Conservation (phyloP, 2,888 invertebrate genomes). For the Sinhomidia bicolor region DNA sequence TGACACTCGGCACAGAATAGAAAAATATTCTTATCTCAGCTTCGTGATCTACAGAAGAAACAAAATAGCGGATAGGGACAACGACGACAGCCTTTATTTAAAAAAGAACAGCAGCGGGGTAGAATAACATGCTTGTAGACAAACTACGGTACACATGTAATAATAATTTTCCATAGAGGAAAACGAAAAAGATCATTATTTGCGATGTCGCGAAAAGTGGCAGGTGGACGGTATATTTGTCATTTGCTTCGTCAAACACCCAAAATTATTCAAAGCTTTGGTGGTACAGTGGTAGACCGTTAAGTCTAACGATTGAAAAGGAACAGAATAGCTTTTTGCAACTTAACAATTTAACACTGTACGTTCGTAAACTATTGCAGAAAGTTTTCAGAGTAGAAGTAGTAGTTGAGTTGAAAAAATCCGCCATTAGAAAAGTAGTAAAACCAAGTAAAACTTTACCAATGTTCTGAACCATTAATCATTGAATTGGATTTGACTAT, state of each 20-base stretch:
- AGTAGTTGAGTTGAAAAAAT: not conserved
- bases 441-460: conserved; percentile 37
- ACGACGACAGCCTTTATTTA: conserved; percentile 56
- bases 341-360: conserved; percentile 10
- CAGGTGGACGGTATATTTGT: conserved; percentile 72
- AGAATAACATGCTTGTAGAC: conserved; percentile 29
- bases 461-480: conserved; percentile 67
- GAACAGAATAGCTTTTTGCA: conserved; percentile 25
- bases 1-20: conserved; percentile 45
- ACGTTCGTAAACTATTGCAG: not conserved
- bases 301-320: not conserved
- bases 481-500: conserved; percentile 44
- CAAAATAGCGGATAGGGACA: conserved; percentile 46
- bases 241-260: conserved; percentile 68
- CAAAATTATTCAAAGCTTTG: conserved; percentile 48
- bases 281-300: not conserved
- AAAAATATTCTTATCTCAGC: conserved; percentile 18
- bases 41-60: conserved; percentile 19
- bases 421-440: not conserved
- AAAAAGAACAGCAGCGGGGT: conserved; percentile 36
- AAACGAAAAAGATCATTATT: conserved; percentile 68
- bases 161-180: conserved; percentile 57
- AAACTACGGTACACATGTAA: conserved; percentile 47
- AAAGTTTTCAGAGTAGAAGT: not conserved
- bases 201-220: conserved; percentile 64